Base-by-base conservation (phyloP, 2,888 invertebrate genomes). In the Micropterix aruncella region DNA sequence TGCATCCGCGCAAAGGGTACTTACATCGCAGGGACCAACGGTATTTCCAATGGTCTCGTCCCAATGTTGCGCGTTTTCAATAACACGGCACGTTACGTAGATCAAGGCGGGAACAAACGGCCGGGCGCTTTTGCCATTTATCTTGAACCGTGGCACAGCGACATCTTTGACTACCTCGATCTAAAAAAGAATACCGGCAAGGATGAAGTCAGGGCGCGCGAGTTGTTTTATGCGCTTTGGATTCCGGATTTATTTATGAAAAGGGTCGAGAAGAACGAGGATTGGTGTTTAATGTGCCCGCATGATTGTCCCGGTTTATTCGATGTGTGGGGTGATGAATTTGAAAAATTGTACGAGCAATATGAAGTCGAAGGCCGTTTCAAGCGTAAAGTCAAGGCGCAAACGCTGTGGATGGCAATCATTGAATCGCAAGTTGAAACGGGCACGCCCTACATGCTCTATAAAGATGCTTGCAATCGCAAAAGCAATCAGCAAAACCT, bases 221-320 rank as follows among this genome's bases (percentile, higher is more conserved):
- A 99, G 64, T 68, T 99, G 36, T 99, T 97, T 63, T 96, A 91
- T 62, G 97, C 90, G 0, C 62, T 99, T 18, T 99, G 99, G 97
- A 90, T 99, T 52, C 94, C 97, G 0, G 97, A 99, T 70, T 73
- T 99, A 46, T 99, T 99, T 61, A 99, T 99, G 99, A 79, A 85
- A 60, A 77, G 99, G 42, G 91, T 93, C 0, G 85, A 93, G 60
- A 71, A 73, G 2, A 78, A 95, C 62, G 82, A 69, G 49, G 73
- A 77, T 42, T 99, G 99, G 99, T 88, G 90, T 43, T 68, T 99
- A 14, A 96, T 99, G 96, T 99, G 97, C 59, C 97, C 99, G 0
- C 82, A 89, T 58, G 83, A 91, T 57, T 85, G 85, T 53, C 95
- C 94, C 0, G 93, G 93, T 0, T 73, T 99, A 3, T 70, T 79